These are phyloP conservation scores for Rousettus madagascariensis DNA, from an alignment of 2,797 vertebrate species.

Conservation along the genomic window DNA sequence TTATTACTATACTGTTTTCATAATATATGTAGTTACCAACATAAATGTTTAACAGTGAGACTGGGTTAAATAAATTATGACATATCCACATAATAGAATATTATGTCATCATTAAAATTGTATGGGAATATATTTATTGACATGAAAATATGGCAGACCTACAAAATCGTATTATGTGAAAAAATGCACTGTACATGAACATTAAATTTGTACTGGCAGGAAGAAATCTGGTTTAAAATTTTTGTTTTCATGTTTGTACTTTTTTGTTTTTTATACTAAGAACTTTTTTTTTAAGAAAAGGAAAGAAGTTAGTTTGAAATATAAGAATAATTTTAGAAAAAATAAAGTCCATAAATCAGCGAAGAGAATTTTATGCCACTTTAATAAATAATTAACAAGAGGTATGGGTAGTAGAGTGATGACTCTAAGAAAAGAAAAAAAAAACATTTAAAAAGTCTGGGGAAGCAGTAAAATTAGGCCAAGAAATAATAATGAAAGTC, in stretches of 20 bases:
- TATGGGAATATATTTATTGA: not conserved
- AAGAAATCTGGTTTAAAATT: not conserved
- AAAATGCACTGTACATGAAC: not conserved
- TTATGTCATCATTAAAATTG: not conserved
- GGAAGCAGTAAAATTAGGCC: not conserved
- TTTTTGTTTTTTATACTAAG: not conserved
- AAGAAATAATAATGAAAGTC: conserved; percentile 5
- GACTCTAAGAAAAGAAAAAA: not conserved
- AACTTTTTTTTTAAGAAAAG: not conserved
- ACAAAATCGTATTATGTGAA: not conserved
- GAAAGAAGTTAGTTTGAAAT: not conserved
- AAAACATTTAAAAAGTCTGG: not conserved
- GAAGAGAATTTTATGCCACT: not conserved
- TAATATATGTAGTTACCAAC: not conserved
- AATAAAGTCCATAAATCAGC: not conserved
- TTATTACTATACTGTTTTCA: not conserved
- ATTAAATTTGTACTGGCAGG: not conserved
- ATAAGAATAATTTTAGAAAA: not conserved
- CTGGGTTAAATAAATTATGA: not conserved
- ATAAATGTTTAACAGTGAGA: not conserved
- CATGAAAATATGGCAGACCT: not conserved
- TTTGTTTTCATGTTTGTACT: not conserved
- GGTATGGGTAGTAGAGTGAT: not conserved
- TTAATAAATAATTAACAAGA: conserved; percentile 39
- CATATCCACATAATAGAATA: not conserved